phyloP scores from a whole-genome alignment of 1,140 invertebrate species.

The Anastrepha ludens region DNA sequence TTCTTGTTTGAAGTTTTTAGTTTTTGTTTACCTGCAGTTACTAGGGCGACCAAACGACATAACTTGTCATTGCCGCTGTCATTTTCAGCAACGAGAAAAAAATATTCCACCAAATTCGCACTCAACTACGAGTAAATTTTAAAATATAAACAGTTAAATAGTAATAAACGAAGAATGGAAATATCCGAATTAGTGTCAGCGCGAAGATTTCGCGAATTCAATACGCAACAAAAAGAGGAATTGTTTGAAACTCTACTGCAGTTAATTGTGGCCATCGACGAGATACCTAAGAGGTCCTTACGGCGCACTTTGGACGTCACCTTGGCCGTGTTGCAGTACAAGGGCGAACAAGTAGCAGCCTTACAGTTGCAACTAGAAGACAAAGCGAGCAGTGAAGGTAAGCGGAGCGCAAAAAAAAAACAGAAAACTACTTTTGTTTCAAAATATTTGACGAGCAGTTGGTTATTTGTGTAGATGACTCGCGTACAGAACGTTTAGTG shows the following conservation, averaged over 20 bases:
- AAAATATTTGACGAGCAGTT: neutral
- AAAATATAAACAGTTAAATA: neutral
- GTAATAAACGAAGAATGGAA: constrained; percentile 58
- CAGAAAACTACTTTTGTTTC: neutral
- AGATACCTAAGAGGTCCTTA: constrained; percentile 69
- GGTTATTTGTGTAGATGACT: constrained; percentile 28
- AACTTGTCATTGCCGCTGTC: constrained; percentile 16
- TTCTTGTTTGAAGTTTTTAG: neutral
- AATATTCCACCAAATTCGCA: neutral
- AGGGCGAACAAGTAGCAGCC: constrained; percentile 64
- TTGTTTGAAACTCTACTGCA: constrained; percentile 69
- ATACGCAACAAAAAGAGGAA: constrained; percentile 68
- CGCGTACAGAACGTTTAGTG: constrained; percentile 60
- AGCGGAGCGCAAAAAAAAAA: constrained; percentile 14
- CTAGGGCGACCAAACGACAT: neutral
- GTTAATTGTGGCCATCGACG: constrained; percentile 63
- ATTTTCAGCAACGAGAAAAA: constrained; percentile 2
- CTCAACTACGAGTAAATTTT: neutral
- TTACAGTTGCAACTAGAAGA: constrained; percentile 53
- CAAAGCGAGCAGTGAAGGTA: constrained; percentile 54
- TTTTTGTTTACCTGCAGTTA: constrained; percentile 23
- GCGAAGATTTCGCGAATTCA: constrained; percentile 69
- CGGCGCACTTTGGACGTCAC: constrained; percentile 68
- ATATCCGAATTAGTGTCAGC: constrained; percentile 70
- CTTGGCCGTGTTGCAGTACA: constrained; percentile 68